A percentile compares a stretch with the other conserved stretches of the same genome.
Conservation (phyloP, 2,888 invertebrate species). For the Pollenia griseotomentosa region DNA sequence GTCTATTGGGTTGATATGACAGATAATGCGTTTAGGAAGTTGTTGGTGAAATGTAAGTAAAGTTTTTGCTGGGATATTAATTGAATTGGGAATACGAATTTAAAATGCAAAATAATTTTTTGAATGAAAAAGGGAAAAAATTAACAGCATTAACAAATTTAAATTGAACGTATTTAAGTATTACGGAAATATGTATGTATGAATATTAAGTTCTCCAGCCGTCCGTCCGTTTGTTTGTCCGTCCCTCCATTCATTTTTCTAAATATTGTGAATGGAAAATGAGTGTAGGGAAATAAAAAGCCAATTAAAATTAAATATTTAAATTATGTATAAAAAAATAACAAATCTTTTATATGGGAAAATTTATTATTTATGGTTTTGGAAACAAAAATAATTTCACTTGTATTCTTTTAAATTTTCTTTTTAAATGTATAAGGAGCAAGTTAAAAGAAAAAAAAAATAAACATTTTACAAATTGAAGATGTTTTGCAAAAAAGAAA, state of each 20-base stretch:
- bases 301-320: not conserved
- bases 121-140: conserved; percentile 1
- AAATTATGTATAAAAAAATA: conserved; percentile 1
- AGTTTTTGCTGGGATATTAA: not conserved
- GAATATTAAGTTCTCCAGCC: not conserved
- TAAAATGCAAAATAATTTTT: not conserved
- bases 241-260: not conserved
- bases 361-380: not conserved
- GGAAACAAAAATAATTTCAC: not conserved
- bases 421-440: not conserved
- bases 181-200: conserved; percentile 25
- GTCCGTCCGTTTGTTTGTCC: not conserved
- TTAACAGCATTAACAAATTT: conserved; percentile 29
- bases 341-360: conserved; percentile 8
- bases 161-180: conserved; percentile 35
- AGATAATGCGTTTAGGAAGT: too few species aligned
- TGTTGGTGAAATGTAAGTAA: too few species aligned
- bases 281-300: not conserved
- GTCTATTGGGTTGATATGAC: too few species aligned
- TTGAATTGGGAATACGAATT: not conserved
- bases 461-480: conserved; percentile 8
- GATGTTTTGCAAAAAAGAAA: not conserved
- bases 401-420: not conserved
- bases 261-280: not conserved
- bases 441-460: conserved; percentile 25